These are phyloP conservation scores for Seladonia tumulorum DNA, from an alignment of 2,888 invertebrate species.

Conservation along the genomic window DNA sequence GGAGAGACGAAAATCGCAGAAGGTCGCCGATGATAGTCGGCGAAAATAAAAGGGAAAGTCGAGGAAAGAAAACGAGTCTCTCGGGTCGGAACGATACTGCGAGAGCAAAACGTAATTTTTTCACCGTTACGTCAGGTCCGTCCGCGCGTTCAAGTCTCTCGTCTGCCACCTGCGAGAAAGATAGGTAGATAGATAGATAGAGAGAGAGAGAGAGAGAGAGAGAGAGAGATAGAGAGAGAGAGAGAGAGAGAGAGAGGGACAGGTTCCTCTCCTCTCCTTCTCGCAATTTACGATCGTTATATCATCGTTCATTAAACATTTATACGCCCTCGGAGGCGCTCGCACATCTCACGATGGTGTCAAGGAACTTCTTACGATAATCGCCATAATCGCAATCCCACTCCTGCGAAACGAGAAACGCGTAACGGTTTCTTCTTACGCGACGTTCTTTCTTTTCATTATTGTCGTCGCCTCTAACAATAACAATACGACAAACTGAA, in stretches of 20 bases:
- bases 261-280: background rate
- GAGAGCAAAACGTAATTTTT: background rate
- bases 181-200: too few species aligned
- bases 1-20: background rate
- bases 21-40: background rate
- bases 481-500: background rate
- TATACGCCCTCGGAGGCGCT: conserved; percentile 45
- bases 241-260: background rate
- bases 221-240: too few species aligned
- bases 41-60: background rate
- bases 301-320: conserved; percentile 68
- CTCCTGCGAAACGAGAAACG: background rate
- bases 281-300: conserved; percentile 64
- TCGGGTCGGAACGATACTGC: background rate
- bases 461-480: background rate
- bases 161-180: background rate
- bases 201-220: too few species aligned
- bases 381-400: conserved; percentile 33
- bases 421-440: background rate
- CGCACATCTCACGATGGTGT: conserved; percentile 55
- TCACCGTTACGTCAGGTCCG: background rate
- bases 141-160: background rate
- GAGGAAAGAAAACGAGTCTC: background rate
- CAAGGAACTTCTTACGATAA: conserved; percentile 63
- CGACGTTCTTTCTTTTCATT: background rate